These are phyloP conservation scores for Porphyrio hochstetteri DNA, from an alignment of 2,113 vertebrate species.

Conservation along the genomic window DNA sequence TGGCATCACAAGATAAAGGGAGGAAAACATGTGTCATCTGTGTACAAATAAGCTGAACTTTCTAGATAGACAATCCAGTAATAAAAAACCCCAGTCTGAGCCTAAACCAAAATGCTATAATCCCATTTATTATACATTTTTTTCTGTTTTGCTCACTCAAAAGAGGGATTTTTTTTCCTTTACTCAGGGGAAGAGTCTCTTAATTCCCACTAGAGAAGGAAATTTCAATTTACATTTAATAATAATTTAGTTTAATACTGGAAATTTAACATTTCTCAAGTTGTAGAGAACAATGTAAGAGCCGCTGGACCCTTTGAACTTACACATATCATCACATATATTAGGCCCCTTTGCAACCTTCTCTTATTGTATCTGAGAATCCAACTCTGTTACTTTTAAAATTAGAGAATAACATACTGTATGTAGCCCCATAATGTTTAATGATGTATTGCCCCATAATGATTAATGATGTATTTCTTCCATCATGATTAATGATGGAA, in stretches of 20 bases:
- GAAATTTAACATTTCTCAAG: neutral
- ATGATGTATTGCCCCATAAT: neutral
- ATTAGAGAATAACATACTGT: neutral
- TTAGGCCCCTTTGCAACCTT: neutral
- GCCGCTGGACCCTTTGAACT: neutral
- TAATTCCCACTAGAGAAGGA: neutral
- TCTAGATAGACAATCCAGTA: neutral
- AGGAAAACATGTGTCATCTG: neutral
- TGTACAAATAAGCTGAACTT: conserved; percentile 7
- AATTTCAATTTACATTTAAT: neutral
- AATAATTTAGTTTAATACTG: neutral
- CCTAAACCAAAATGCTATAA: neutral
- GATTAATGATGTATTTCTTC: neutral
- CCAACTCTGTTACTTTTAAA: neutral
- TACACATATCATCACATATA: fast-evolving
- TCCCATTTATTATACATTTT: neutral
- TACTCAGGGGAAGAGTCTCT: neutral
- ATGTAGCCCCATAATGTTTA: neutral
- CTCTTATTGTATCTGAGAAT: neutral
- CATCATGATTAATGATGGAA: neutral
- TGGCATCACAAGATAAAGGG: neutral
- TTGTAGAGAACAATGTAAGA: neutral
- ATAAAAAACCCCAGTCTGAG: neutral
- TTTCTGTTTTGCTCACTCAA: neutral
- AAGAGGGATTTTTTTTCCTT: neutral